Conservation (phyloP, 2,113 vertebrate genomes). For the Chamaetylas fuelleborni region DNA sequence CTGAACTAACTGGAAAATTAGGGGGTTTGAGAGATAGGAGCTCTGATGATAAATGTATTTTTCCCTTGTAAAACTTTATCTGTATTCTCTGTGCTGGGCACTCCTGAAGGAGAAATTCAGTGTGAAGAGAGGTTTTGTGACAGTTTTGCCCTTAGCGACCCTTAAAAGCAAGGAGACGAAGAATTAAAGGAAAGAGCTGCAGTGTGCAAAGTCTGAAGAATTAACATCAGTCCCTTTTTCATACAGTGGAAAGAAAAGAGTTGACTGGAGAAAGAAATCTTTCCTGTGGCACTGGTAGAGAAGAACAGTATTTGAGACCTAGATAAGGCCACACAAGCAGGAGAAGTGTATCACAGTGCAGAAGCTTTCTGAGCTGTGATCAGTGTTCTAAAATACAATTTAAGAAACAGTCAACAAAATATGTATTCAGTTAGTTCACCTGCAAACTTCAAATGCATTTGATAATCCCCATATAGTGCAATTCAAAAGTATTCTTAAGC, state of each 20-base stretch:
- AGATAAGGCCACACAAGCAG: not conserved
- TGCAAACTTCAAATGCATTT: not conserved
- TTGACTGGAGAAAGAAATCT: not conserved
- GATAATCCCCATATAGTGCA: not conserved
- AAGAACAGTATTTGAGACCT: not conserved
- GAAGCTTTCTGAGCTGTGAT: not conserved
- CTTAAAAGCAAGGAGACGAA: not conserved
- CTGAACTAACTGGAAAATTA: not conserved
- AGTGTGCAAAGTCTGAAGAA: not conserved
- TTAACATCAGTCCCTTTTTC: not conserved
- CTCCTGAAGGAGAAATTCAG: not conserved
- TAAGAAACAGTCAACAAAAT: not conserved
- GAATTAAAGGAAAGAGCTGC: not conserved
- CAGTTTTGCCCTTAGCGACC: constrained; percentile 11
- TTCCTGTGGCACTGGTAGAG: not conserved
- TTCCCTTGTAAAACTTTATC: not conserved
- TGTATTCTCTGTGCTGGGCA: not conserved
- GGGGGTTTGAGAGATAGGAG: not conserved
- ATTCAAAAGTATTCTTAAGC: not conserved
- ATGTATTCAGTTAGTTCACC: not conserved
- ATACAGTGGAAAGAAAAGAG: not conserved
- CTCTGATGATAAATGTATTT: not conserved
- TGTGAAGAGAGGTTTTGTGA: constrained; percentile 26
- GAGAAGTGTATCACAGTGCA: not conserved
- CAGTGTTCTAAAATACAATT: not conserved